Base-by-base conservation (phyloP, 2,888 invertebrate species). In the Enoplolaimus lenunculus region DNA sequence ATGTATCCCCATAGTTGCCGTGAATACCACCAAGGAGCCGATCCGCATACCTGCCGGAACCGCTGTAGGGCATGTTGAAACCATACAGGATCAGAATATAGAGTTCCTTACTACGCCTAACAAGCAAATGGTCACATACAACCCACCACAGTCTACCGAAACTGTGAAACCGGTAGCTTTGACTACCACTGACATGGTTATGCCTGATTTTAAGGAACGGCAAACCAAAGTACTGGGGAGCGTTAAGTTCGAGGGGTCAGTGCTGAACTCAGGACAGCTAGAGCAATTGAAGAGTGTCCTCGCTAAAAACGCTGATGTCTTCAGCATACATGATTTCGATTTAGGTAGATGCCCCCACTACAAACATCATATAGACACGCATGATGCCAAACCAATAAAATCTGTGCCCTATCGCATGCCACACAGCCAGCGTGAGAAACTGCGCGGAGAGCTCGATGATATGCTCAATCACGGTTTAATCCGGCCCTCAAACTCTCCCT, bases 401-500 rank as follows among this genome's bases (percentile, higher is more conserved):
- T 28, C 7, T 7, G 30, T 30, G 29, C 64, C 64, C 13, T 62
- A 62, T n/a, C 64, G 64, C 29, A 16, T 62, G 64, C 64, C 64
- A 30, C 33, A 30, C n/a, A 13, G 13, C 7, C 29, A 13, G 7
- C 29, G 64, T 30, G 64, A 62, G n/a, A 7, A 7, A 31, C 30
- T 62, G 7, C 29, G 33, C 16, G 33, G 16, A 30, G 30, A 62
- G 67, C 26, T 66, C 3, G 30, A 68, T 21, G n/a, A 69, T 26
- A 66, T 68, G 69, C 45, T 69, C 3, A 2, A 69, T 62, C 2
- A 7, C 3, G 45, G 35, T 2, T 66, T 73, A 29, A 73, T 73
- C 30, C 72, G 72, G 29, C 77, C 74, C 1, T 78, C 78, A 1
- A 71, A 70, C 2, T 76, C 76, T 45, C 78, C 80, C 0, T 81